A percentile compares a stretch with the other conserved stretches of the same genome.
Conservation (phyloP, 2,888 invertebrate species). For the Drosophila anomelani region DNA sequence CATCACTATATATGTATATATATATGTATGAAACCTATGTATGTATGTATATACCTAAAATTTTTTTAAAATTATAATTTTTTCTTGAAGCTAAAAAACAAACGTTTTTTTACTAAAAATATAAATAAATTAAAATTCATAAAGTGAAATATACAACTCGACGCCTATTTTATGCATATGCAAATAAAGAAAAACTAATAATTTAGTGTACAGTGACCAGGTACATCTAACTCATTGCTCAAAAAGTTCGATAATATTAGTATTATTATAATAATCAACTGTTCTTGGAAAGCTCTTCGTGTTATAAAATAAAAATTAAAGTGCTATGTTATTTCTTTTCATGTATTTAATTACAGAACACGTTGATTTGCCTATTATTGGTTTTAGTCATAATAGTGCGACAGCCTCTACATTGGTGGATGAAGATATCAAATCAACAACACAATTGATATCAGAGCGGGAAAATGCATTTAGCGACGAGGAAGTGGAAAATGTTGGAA, state of each 20-base stretch:
- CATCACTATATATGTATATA: too few relatives aligned
- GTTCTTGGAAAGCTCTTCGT: not conserved
- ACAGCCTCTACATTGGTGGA: slow-evolving; percentile 53
- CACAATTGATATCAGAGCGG: slow-evolving; percentile 61
- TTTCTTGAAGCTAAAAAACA: not conserved
- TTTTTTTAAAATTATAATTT: too few relatives aligned
- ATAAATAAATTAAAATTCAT: not conserved
- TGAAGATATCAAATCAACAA: slow-evolving; percentile 70
- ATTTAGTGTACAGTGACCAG: not conserved
- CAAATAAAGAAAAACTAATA: not conserved
- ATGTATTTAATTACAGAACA: slow-evolving; percentile 45
- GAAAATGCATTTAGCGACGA: slow-evolving; percentile 83
- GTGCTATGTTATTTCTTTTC: not conserved
- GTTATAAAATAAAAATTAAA: slow-evolving; percentile 8
- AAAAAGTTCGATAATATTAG: not conserved
- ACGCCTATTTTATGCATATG: not conserved
- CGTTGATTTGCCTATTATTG: slow-evolving; percentile 41
- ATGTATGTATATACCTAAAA: too few relatives aligned
- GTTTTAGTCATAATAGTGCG: slow-evolving; percentile 41
- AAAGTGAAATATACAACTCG: too few relatives aligned
- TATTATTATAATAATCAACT: not conserved
- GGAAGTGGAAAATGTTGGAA: slow-evolving; percentile 88
- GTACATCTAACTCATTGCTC: too few relatives aligned
- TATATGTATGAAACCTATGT: too few relatives aligned
- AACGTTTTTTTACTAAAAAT: not conserved